Evolutionary conservation across 2,888 invertebrate species (phyloP).

Genomic region (Agrochola lychnidis): DNA sequence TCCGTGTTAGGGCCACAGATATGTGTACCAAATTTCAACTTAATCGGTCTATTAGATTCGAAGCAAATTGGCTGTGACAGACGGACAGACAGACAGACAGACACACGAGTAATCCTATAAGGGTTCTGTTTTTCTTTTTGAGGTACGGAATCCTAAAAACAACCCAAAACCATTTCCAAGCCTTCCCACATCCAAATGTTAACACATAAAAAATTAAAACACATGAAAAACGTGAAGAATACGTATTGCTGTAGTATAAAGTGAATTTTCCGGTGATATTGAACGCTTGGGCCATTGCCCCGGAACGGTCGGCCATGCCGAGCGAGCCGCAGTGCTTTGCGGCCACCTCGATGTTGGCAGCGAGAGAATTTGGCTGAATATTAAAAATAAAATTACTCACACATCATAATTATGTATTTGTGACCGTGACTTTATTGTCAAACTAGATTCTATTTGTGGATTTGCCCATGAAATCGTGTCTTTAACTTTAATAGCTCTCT

Average conservation of each 20-base stretch:
- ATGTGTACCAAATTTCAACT: no score
- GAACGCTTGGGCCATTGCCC: constrained; percentile 80
- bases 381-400: constrained; percentile 25
- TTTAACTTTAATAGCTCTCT: no score
- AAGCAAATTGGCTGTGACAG: no score
- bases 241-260: constrained; percentile 71
- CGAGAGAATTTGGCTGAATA: constrained; percentile 23
- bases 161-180: background rate
- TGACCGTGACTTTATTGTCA: background rate
- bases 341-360: constrained; percentile 56
- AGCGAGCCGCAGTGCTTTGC: constrained; percentile 64
- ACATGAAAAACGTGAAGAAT: constrained; percentile 52
- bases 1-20: no score
- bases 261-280: constrained; percentile 85
- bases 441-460: no score
- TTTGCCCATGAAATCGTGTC: background rate
- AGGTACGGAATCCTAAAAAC: background rate
- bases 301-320: constrained; percentile 72
- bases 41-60: no score
- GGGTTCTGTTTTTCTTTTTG: no score
- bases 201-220: constrained; percentile 37
- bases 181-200: constrained; percentile 16
- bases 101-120: no score
- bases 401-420: background rate
- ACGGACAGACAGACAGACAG: no score